Percentiles rank a stretch among this genome's conserved stretches.
These are phyloP conservation scores for Aphis craccivora DNA, from an alignment of 1,140 invertebrate genomes.

Conservation along the genomic window DNA sequence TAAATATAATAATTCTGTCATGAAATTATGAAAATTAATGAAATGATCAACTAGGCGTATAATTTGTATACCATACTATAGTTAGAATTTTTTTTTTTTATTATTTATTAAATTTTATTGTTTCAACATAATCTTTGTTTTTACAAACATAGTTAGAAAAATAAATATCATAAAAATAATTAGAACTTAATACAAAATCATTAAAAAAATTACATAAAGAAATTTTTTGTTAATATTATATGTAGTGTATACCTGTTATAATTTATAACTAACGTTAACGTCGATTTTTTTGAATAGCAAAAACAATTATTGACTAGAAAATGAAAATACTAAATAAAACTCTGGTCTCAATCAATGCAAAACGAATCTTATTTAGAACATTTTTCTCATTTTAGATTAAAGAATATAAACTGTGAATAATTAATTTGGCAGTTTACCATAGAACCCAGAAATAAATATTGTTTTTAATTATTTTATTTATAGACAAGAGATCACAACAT, in stretches of 20 bases:
- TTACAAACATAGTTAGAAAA: neutral
- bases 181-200: neutral
- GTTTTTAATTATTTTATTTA: conserved; percentile 37
- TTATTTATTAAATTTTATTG: no score
- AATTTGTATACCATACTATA: neutral
- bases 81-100: no score
- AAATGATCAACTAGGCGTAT: neutral
- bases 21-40: neutral
- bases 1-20: neutral
- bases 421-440: conserved; percentile 32
- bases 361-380: neutral
- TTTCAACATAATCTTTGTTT: no score
- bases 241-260: neutral
- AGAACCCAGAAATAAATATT: neutral
- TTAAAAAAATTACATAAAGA: neutral
- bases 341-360: neutral
- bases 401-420: neutral
- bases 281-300: neutral
- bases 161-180: neutral
- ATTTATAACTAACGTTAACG: neutral
- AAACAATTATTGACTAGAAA: neutral
- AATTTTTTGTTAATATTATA: neutral
- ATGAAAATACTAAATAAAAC: neutral
- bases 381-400: neutral
- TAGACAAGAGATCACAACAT: neutral